These are phyloP conservation scores for Nezara viridula DNA, from an alignment of 2,888 invertebrate species.

Conservation along the genomic window DNA sequence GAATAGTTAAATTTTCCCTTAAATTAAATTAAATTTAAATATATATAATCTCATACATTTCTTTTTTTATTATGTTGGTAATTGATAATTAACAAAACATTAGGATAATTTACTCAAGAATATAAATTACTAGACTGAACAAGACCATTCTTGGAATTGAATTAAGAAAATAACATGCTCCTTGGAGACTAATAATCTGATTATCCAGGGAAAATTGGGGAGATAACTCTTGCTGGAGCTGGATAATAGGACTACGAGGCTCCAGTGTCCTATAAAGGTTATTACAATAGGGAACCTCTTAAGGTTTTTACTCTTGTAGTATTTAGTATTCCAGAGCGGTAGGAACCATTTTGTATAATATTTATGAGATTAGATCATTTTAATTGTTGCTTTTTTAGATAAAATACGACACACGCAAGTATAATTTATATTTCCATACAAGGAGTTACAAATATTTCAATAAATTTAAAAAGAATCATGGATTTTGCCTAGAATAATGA, in stretches of 20 bases:
- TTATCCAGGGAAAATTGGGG: constrained; percentile 11
- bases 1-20: too few species aligned
- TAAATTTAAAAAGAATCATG: too few species aligned
- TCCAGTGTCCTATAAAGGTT: not conserved
- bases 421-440: too few species aligned
- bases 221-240: not conserved
- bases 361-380: not conserved
- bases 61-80: too few species aligned
- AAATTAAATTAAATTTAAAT: too few species aligned
- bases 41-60: too few species aligned
- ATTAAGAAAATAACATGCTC: not conserved
- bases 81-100: too few species aligned
- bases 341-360: not conserved
- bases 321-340: not conserved
- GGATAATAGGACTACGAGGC: not conserved
- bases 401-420: not conserved
- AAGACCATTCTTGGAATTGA: not conserved
- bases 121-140: not conserved
- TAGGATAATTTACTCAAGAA: too few species aligned
- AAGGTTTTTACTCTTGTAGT: not conserved
- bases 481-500: too few species aligned
- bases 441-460: too few species aligned
- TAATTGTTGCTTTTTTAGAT: not conserved
- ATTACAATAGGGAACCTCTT: not conserved
- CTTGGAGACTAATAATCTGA: constrained; percentile 13